Percentiles rank a stretch among this genome's conserved stretches.
Evolutionary conservation across 1,140 invertebrate species (phyloP).

Genomic region (Cherax destructor): DNA sequence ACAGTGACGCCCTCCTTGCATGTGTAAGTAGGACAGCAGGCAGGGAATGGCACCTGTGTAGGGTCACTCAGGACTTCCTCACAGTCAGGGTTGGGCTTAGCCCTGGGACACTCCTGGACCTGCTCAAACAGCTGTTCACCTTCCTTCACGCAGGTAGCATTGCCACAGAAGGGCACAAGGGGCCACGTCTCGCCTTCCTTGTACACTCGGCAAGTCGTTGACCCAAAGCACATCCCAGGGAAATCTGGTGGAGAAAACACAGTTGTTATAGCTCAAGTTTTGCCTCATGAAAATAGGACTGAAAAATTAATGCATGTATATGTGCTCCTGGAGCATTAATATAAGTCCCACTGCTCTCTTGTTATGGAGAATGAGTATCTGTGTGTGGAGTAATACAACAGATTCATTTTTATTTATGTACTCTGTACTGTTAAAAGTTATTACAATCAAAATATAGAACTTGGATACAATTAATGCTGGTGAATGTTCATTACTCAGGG

Average conservation of each 20-base stretch:
- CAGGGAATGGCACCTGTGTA: background rate
- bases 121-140: background rate
- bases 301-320: too few species aligned
- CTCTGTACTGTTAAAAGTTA: too few species aligned
- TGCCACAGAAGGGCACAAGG: constrained; percentile 8
- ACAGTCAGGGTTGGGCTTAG: background rate
- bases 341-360: too few species aligned
- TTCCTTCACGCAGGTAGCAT: background rate
- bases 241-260: background rate
- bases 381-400: too few species aligned
- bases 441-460: too few species aligned
- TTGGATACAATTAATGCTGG: too few species aligned
- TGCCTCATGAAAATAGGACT: too few species aligned
- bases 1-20: background rate
- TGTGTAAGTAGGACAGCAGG: background rate
- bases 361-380: too few species aligned
- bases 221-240: constrained; percentile 16
- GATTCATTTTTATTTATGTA: too few species aligned
- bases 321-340: too few species aligned
- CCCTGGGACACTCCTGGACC: constrained; percentile 3
- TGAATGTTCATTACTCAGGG: too few species aligned
- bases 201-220: constrained; percentile 1
- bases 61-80: background rate
- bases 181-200: background rate
- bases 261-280: too few species aligned